Conservation (phyloP, 2,888 invertebrate species). For the Nomada ferruginata region DNA sequence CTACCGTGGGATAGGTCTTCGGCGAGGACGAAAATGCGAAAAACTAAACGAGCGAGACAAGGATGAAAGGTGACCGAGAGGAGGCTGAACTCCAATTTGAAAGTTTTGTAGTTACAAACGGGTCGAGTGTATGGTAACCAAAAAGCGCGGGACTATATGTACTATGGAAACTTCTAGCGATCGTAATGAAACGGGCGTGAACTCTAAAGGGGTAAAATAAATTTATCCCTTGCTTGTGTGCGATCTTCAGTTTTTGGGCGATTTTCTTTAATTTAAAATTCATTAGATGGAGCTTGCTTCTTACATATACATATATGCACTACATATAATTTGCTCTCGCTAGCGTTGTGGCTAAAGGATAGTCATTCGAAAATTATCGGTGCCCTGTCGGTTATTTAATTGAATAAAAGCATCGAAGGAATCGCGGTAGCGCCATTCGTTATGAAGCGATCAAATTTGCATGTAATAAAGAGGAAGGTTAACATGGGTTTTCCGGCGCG, state of each 20-base stretch:
- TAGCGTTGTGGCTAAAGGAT: neutral
- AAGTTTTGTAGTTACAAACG: slow-evolving; percentile 50
- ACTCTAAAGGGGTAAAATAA: slow-evolving; percentile 12
- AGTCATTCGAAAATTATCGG: slow-evolving; percentile 23
- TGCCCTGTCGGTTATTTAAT: slow-evolving; percentile 5
- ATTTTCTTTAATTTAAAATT: neutral
- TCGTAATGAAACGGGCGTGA: slow-evolving; percentile 26
- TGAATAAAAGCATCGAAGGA: slow-evolving; percentile 41
- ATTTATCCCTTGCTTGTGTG: neutral
- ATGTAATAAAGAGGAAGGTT: slow-evolving; percentile 58
- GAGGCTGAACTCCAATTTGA: slow-evolving; percentile 53
- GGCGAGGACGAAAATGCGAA: slow-evolving; percentile 51
- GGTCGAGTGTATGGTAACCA: slow-evolving; percentile 44
- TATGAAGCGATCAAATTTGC: slow-evolving; percentile 58
- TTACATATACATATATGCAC: neutral
- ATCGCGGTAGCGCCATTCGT: slow-evolving; percentile 35
- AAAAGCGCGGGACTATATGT: slow-evolving; percentile 28
- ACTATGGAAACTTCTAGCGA: slow-evolving; percentile 27
- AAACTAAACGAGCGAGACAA: slow-evolving; percentile 68
- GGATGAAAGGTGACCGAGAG: slow-evolving; percentile 64
- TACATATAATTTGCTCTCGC: neutral
- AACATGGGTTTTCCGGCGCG: slow-evolving; percentile 51
- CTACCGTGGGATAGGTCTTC: slow-evolving; percentile 21
- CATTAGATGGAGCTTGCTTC: too few species aligned
- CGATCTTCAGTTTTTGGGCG: neutral